Conservation (phyloP, 2,797 vertebrate genomes). For the Liasis olivaceus region DNA sequence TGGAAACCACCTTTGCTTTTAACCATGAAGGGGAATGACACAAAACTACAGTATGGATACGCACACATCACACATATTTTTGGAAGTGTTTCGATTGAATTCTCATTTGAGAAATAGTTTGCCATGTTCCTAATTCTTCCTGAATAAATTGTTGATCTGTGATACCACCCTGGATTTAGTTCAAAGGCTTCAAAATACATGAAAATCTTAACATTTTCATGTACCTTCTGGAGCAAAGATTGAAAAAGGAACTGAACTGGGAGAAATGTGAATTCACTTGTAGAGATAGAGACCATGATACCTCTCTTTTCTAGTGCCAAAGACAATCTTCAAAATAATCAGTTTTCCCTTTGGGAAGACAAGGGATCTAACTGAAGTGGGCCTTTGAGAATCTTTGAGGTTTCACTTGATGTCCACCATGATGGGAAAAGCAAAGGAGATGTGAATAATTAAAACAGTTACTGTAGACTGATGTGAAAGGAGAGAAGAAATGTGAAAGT, state of each 20-base stretch:
- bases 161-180: too few species aligned
- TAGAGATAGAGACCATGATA: constrained; percentile 39
- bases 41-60: too few species aligned
- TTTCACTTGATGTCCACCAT: background rate
- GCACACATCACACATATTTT: background rate
- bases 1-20: too few species aligned
- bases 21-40: too few species aligned
- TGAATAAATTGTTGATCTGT: too few species aligned
- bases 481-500: background rate
- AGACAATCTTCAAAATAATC: constrained; percentile 55
- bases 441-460: constrained; percentile 25
- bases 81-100: background rate
- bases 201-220: constrained; percentile 64
- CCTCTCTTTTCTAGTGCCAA: constrained; percentile 58
- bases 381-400: background rate
- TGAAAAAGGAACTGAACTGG: constrained; percentile 62
- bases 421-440: background rate
- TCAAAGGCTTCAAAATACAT: too few species aligned
- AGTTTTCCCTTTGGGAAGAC: constrained; percentile 29
- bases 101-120: background rate
- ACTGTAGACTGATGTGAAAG: background rate
- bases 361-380: constrained; percentile 36
- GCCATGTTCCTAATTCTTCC: too few species aligned
- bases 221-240: constrained; percentile 70
- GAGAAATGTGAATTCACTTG: constrained; percentile 61